Evolutionary conservation across 2,888 invertebrate genomes (phyloP).

Genomic region (Hirtodrosophila cameraria): DNA sequence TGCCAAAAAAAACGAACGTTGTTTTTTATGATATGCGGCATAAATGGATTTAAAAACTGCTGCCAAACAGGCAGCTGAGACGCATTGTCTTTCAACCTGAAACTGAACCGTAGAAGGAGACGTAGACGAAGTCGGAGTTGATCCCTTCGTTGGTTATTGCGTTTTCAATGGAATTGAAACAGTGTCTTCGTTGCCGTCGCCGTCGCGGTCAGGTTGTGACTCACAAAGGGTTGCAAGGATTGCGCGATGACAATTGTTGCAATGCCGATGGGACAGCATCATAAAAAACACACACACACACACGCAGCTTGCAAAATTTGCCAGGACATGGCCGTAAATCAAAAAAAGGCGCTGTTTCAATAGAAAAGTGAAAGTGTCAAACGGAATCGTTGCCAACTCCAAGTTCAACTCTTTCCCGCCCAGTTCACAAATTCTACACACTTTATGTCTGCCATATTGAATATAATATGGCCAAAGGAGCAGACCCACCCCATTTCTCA

Average conservation of each 20-base stretch:
- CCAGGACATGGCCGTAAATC: conserved; percentile 61
- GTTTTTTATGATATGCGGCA: conserved; percentile 74
- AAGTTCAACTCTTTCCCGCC: neutral
- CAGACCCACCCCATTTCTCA: conserved; percentile 42
- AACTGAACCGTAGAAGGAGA: neutral
- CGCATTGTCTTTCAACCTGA: conserved; percentile 49
- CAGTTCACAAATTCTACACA: conserved; percentile 12
- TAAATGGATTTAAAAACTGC: conserved; percentile 74
- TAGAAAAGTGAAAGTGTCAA: conserved; percentile 62
- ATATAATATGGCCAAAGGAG: conserved; percentile 31
- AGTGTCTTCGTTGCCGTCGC: conserved; percentile 28
- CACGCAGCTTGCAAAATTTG: neutral
- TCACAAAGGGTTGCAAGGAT: conserved; percentile 74
- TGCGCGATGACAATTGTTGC: conserved; percentile 72
- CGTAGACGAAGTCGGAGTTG: conserved; percentile 3
- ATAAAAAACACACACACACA: conserved; percentile 51
- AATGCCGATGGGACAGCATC: conserved; percentile 60
- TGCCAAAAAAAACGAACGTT: conserved; percentile 45
- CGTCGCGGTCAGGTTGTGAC: conserved; percentile 58
- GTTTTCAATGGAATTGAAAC: conserved; percentile 60
- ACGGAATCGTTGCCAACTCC: conserved; percentile 7
- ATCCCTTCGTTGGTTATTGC: conserved; percentile 34
- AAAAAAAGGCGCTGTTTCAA: conserved; percentile 52
- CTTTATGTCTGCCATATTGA: conserved; percentile 51
- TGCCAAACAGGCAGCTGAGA: conserved; percentile 72